Conservation (phyloP, 2,797 vertebrate genomes). For the Xerus rutilus region DNA sequence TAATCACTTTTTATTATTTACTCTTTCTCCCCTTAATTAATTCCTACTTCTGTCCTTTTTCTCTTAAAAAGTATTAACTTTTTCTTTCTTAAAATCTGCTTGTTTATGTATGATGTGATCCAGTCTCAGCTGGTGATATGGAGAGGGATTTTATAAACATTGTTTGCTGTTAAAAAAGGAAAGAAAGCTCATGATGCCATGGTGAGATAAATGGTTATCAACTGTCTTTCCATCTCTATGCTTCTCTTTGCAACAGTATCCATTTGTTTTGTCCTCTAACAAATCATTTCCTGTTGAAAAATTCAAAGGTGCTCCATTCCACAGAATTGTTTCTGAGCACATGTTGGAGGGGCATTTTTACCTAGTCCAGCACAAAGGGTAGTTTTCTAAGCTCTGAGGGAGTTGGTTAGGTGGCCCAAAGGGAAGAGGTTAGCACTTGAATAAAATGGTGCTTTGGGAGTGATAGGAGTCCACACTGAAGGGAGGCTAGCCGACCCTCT, state of each 20-base stretch:
- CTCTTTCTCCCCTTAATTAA: background rate
- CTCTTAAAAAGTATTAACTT: background rate
- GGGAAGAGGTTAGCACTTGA: background rate
- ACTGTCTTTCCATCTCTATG: background rate
- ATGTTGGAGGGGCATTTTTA: background rate
- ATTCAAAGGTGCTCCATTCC: background rate
- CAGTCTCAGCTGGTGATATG: slow-evolving; percentile 62
- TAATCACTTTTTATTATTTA: background rate
- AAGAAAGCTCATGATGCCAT: slow-evolving; percentile 29
- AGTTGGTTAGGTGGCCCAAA: background rate
- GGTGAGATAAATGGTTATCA: background rate
- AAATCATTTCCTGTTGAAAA: background rate
- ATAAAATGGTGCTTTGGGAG: background rate
- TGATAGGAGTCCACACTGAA: background rate
- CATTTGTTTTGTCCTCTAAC: background rate
- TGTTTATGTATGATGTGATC: background rate
- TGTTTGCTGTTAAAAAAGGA: slow-evolving; percentile 70
- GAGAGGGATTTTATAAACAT: slow-evolving; percentile 73
- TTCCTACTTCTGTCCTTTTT: slow-evolving; percentile 7
- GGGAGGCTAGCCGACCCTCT: no score
- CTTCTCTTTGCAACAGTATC: background rate
- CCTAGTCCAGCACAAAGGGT: background rate
- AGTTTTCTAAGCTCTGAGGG: background rate
- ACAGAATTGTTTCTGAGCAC: background rate
- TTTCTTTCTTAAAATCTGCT: slow-evolving; percentile 11